Percentiles rank a stretch among this genome's conserved stretches.
Conservation (phyloP, 2,113 vertebrate genomes). For the Verasper variegatus region DNA sequence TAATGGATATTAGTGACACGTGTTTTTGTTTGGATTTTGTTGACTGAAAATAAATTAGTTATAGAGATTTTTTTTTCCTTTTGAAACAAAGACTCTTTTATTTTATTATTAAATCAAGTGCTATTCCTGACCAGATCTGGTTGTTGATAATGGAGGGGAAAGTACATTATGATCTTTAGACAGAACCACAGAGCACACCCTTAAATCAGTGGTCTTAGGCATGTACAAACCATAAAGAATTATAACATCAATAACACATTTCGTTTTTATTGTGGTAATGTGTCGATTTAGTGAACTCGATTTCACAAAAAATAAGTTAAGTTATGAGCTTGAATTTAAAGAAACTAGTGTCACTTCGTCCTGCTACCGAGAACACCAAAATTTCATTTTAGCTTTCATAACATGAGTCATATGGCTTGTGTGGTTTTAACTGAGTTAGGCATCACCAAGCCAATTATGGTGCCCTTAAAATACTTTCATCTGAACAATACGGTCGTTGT, state of each 20-base stretch:
- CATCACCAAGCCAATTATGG: conserved; percentile 9
- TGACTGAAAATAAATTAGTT: not conserved
- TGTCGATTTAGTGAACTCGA: not conserved
- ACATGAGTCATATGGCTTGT: conserved; percentile 49
- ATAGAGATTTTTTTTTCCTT: not conserved
- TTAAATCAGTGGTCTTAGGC: conserved; percentile 2
- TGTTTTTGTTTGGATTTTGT: not conserved
- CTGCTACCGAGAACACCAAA: not conserved
- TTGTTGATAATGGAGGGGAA: conserved; percentile 43
- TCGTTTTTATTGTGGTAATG: conserved; percentile 4
- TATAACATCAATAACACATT: not conserved
- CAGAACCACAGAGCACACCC: conserved; percentile 66
- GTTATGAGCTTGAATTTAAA: conserved; percentile 2
- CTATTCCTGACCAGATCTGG: conserved; percentile 69
- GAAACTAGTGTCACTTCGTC: not conserved
- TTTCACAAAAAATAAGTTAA: not conserved
- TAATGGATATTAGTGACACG: not conserved
- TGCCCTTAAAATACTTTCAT: conserved; percentile 23
- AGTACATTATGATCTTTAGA: conserved; percentile 56
- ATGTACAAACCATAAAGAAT: not conserved
- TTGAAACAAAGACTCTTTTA: conserved; percentile 1
- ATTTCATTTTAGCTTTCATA: conserved; percentile 34
- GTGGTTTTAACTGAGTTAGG: conserved; percentile 28
- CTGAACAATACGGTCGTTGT: conserved; percentile 28
- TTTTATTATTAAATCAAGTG: conserved; percentile 65